Conservation (phyloP, 2,797 vertebrate species). For the Brachyrhaphis roseni region DNA sequence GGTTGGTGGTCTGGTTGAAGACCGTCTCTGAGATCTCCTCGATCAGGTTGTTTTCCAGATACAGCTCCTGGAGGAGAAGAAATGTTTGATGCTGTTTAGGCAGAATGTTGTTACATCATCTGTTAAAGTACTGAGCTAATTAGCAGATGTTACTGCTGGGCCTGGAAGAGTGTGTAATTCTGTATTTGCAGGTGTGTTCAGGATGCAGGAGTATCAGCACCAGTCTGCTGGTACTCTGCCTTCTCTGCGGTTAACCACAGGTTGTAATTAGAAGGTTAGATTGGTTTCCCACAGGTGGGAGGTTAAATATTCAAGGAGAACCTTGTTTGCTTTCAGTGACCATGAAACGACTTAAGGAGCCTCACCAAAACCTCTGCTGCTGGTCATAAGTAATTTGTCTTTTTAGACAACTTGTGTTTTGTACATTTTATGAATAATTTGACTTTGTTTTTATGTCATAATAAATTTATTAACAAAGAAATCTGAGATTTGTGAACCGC, state of each 20-base stretch:
- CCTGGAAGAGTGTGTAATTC: neutral
- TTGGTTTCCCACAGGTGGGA: conserved; percentile 50
- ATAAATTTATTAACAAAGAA: neutral
- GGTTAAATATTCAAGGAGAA: conserved; percentile 32
- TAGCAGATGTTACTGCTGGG: neutral
- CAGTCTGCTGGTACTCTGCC: conserved; percentile 13
- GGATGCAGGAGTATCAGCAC: conserved; percentile 23
- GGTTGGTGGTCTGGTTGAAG: conserved; percentile 90
- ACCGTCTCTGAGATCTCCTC: conserved; percentile 93
- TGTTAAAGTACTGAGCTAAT: neutral
- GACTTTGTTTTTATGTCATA: neutral
- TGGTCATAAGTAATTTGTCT: neutral
- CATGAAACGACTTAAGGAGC: neutral
- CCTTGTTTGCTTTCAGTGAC: neutral
- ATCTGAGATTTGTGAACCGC: neutral
- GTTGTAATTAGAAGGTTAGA: conserved; percentile 29
- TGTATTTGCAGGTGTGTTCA: conserved; percentile 19
- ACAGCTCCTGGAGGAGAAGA: conserved; percentile 84
- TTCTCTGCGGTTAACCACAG: conserved; percentile 51
- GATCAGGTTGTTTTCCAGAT: conserved; percentile 94
- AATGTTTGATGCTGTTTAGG: neutral
- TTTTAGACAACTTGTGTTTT: neutral
- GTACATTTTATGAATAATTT: neutral
- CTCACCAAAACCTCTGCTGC: neutral
- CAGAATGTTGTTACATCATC: neutral